These are phyloP conservation scores for Beris chalybata DNA, from an alignment of 2,888 invertebrate species.

Conservation along the genomic window DNA sequence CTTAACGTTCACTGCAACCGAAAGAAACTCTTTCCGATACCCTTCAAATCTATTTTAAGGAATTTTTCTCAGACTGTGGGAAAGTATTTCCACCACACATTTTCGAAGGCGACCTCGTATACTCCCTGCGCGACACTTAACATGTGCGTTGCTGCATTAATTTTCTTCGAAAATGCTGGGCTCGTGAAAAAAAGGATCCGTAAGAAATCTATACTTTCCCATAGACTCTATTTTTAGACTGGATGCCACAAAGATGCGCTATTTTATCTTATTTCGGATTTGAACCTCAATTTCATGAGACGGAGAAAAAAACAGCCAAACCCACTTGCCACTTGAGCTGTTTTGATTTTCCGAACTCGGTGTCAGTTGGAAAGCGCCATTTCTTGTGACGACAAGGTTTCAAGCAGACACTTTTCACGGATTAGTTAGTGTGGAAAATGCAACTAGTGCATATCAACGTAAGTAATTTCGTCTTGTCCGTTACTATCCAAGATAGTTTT, in stretches of 20 bases:
- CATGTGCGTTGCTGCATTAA: constrained; percentile 7
- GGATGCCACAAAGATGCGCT: not conserved
- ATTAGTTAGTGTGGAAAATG: constrained; percentile 6
- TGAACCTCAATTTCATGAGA: constrained; percentile 5
- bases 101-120: constrained; percentile 1
- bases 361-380: constrained; percentile 21
- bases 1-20: not conserved
- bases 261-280: constrained; percentile 23
- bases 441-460: not conserved
- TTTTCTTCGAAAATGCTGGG: constrained; percentile 1
- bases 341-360: constrained; percentile 24
- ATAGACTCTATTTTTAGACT: constrained; percentile 22
- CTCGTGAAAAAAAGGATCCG: constrained; percentile 6
- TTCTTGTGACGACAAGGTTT: not conserved
- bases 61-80: constrained; percentile 25
- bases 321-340: not conserved
- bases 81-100: constrained; percentile 14
- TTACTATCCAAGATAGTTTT: too few relatives aligned
- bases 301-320: constrained; percentile 6
- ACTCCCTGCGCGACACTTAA: constrained; percentile 15
- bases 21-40: constrained; percentile 17
- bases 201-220: constrained; percentile 21
- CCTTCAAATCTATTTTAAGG: constrained; percentile 28
- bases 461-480: too few relatives aligned
- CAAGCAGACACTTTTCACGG: constrained; percentile 8